Evolutionary conservation across 23 tunicate species (phyloP), one percentile per base, ranked within the genome.

Genomic region (Aplidium turbinatum): DNA sequence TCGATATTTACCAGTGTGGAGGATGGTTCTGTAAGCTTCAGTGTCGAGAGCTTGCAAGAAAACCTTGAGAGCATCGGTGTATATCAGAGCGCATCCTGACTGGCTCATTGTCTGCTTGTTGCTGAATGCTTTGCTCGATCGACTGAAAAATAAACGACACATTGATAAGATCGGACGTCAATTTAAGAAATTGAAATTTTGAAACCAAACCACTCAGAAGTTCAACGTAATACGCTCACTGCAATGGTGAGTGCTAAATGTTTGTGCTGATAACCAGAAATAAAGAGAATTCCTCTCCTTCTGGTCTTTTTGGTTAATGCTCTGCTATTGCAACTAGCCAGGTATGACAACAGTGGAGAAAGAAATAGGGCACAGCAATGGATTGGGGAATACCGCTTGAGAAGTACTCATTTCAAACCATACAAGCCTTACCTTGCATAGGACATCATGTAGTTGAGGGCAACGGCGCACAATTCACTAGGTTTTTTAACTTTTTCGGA

Each of bases 121-220:
- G 75, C 84, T 91, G 91, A 91, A 91, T 19, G 97, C 97, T 79
- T 91, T 91, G 58, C 91, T 84, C 0, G 91, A 84, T 6, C 97
- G 86, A 67, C 97, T 85, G 78, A 9, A 38, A 65, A n/a, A 21
- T 5, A 54, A 11, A 16, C 16, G 50, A 42, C 16, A 16, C 16
- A 9, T 42, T 9, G 50, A 42, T 42, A 42, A 42, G n/a, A n/a
- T n/a, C n/a, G n/a, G n/a, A n/a, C n/a, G n/a, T n/a, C n/a, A n/a
- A n/a, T 18, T 45, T 13, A 45, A 18, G 13, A 45, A 45, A 45
- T 13, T 45, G 13, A 45, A 45, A 45, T 45, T 13, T 13, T 13
- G 13, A 13, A 13, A 45, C 13, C 18, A n/a, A n/a, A n/a, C n/a
- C n/a, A n/a, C n/a, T n/a, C n/a, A n/a, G n/a, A n/a, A n/a, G n/a